Evolutionary conservation across 2,888 invertebrate species (phyloP).

Genomic region (Margaritifera margaritifera): DNA sequence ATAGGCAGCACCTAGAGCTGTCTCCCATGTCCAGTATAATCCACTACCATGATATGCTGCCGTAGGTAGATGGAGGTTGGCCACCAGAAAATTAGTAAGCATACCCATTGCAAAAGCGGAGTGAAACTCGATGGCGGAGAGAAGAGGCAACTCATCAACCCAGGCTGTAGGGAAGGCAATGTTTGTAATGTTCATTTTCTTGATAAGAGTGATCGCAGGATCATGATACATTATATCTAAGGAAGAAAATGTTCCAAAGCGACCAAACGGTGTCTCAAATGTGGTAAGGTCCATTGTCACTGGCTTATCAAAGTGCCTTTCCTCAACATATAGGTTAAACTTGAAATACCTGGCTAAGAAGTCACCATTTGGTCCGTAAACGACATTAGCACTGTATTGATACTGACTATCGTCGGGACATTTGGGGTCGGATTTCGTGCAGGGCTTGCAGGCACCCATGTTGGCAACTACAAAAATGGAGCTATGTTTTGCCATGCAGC

Average conservation of each 20-base stretch:
- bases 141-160: slow-evolving; percentile 24
- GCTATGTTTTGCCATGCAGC: slow-evolving; percentile 29
- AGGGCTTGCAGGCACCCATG: slow-evolving; percentile 26
- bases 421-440: slow-evolving; percentile 7
- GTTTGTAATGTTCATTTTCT: slow-evolving; percentile 77
- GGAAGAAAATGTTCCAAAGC: slow-evolving; percentile 82
- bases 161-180: slow-evolving; percentile 79
- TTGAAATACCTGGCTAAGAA: slow-evolving; percentile 76
- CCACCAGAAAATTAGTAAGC: slow-evolving; percentile 26
- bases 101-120: slow-evolving; percentile 30
- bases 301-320: slow-evolving; percentile 69
- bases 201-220: slow-evolving; percentile 79
- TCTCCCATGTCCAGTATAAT: slow-evolving; percentile 31
- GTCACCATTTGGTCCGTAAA: slow-evolving; percentile 24
- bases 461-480: slow-evolving; percentile 35
- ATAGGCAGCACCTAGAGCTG: slow-evolving; percentile 23
- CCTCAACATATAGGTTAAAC: slow-evolving; percentile 74
- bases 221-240: slow-evolving; percentile 86
- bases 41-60: slow-evolving; percentile 30
- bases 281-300: slow-evolving; percentile 29
- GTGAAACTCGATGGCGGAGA: slow-evolving; percentile 28
- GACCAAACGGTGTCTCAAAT: slow-evolving; percentile 52
- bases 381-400: slow-evolving; percentile 27
- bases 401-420: slow-evolving; percentile 25
- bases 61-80: slow-evolving; percentile 21